phyloP scores from a whole-genome alignment of 1,140 invertebrate species.

The Psix sp. region DNA sequence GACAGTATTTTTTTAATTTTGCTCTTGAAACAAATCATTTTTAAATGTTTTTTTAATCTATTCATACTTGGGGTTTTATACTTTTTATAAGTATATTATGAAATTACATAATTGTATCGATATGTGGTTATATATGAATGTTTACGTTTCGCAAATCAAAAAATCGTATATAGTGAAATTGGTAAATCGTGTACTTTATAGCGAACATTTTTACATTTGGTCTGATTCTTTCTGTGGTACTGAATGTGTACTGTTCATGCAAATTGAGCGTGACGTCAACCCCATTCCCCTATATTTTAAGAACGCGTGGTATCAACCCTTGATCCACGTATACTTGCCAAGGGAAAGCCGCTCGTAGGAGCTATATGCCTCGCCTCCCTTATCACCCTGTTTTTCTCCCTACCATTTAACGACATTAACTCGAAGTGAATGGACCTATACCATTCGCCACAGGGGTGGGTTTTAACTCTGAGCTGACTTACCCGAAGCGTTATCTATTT shows the following conservation, averaged over 20 bases:
- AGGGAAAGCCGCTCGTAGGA: constrained; percentile 47
- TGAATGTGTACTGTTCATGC: constrained; percentile 47
- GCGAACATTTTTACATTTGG: constrained; percentile 19
- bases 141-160: neutral
- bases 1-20: no score
- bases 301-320: constrained; percentile 55
- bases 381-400: constrained; percentile 50
- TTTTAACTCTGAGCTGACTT: constrained; percentile 76
- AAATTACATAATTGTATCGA: no score
- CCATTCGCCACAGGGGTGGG: constrained; percentile 64
- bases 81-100: no score
- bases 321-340: constrained; percentile 51
- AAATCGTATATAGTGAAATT: constrained; percentile 9
- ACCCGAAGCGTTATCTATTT: constrained; percentile 77
- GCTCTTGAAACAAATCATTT: no score
- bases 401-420: constrained; percentile 72
- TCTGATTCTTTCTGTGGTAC: constrained; percentile 41
- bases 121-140: no score
- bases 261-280: constrained; percentile 60
- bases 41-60: no score
- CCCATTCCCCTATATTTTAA: constrained; percentile 45
- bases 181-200: constrained; percentile 25
- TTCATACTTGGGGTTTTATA: no score
- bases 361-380: constrained; percentile 30
- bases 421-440: constrained; percentile 70